A percentile compares a stretch with the other conserved stretches of the same genome.
phyloP scores from a whole-genome alignment of 2,888 invertebrate species.

The Hesperia comma region DNA sequence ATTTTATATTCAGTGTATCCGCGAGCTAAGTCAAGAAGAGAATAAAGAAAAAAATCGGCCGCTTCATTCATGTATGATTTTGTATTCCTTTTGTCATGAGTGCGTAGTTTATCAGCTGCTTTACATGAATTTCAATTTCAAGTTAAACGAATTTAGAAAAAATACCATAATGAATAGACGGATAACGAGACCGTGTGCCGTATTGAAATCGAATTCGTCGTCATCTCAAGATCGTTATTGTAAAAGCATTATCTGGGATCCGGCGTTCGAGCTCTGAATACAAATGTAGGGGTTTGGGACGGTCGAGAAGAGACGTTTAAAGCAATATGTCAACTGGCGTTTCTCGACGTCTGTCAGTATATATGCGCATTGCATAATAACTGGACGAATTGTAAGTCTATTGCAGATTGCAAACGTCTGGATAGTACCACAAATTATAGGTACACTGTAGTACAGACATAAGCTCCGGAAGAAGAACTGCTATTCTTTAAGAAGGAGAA shows the following conservation, averaged over 20 bases:
- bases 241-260: conserved; percentile 78
- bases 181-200: conserved; percentile 50
- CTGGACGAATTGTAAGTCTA: conserved; percentile 19
- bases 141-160: conserved; percentile 48
- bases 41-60: background rate
- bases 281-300: conserved; percentile 66
- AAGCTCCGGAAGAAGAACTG: too few relatives aligned
- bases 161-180: conserved; percentile 63
- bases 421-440: too few relatives aligned
- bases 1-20: conserved; percentile 14
- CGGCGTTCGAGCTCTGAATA: conserved; percentile 60
- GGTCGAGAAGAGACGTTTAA: conserved; percentile 52
- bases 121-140: conserved; percentile 50
- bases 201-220: conserved; percentile 72
- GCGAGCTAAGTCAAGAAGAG: conserved; percentile 14
- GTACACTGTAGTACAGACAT: too few relatives aligned
- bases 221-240: conserved; percentile 74
- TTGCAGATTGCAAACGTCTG: too few relatives aligned
- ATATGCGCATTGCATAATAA: conserved; percentile 26
- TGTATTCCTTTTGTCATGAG: conserved; percentile 15
- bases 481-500: too few relatives aligned
- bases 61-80: conserved; percentile 29
- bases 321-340: conserved; percentile 71
- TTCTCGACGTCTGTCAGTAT: conserved; percentile 35
- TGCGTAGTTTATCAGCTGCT: conserved; percentile 6